These are phyloP conservation scores for Kryphioiulus occultus DNA, from an alignment of 2,888 invertebrate genomes.

Conservation along the genomic window DNA sequence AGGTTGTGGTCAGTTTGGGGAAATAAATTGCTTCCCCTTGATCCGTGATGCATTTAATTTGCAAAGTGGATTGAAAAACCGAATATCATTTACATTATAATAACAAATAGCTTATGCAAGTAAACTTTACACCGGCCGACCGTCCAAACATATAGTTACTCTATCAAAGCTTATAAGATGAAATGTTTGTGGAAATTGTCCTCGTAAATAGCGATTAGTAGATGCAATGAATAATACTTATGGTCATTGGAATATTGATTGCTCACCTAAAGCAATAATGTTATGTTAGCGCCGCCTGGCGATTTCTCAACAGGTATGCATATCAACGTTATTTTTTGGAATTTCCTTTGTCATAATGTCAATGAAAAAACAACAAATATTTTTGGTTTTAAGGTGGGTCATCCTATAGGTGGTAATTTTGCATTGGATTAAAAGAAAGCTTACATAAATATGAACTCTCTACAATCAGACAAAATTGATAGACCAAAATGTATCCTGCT, in stretches of 20 bases:
- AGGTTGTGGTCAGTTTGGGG: background rate
- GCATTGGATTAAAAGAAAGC: too few relatives aligned
- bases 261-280: background rate
- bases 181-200: background rate
- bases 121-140: background rate
- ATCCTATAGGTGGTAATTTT: too few relatives aligned
- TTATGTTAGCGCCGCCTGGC: background rate
- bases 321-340: background rate
- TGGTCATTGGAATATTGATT: background rate
- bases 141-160: background rate
- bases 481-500: too few relatives aligned
- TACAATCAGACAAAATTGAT: too few relatives aligned
- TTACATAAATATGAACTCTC: too few relatives aligned
- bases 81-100: slow-evolving; percentile 11
- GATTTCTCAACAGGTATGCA: background rate
- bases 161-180: background rate
- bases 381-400: too few relatives aligned
- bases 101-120: background rate
- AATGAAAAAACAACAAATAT: too few relatives aligned
- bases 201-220: background rate
- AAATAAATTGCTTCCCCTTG: slow-evolving; percentile 7
- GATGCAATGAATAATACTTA: background rate
- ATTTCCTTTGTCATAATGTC: too few relatives aligned
- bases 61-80: background rate
- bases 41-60: slow-evolving; percentile 35